A percentile compares a stretch with the other conserved stretches of the same genome.
Evolutionary conservation across 1,140 invertebrate species (phyloP).

Genomic region (Leucophenga varia): DNA sequence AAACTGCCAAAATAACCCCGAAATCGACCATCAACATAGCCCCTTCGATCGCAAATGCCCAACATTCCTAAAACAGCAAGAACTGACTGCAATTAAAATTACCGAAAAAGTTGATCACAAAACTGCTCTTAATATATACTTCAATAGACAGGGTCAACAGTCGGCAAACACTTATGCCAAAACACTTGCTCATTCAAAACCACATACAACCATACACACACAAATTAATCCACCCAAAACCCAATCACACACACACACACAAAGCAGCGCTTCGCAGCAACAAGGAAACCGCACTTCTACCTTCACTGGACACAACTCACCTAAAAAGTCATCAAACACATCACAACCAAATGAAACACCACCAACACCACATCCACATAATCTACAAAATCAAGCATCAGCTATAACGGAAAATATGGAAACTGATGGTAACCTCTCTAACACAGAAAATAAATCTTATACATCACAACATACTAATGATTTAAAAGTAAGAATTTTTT

Average conservation of each 20-base stretch:
- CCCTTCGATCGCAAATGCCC: constrained; percentile 6
- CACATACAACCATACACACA: neutral
- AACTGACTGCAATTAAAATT: constrained; percentile 7
- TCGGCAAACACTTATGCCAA: constrained; percentile 2
- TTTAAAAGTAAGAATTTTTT: too few species aligned
- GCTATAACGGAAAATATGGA: too few species aligned
- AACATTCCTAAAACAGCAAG: neutral
- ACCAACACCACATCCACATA: too few species aligned
- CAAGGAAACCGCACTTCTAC: too few species aligned
- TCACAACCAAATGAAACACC: too few species aligned
- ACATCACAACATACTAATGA: too few species aligned
- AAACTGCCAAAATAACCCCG: constrained; percentile 7
- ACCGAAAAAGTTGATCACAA: constrained; percentile 9
- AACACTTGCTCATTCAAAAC: constrained; percentile 1
- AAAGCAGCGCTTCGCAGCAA: neutral
- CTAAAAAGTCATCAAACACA: too few species aligned
- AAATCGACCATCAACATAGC: constrained; percentile 1
- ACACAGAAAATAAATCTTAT: too few species aligned
- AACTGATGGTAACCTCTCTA: too few species aligned
- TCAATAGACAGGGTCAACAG: constrained; percentile 4
- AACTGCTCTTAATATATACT: constrained; percentile 2
- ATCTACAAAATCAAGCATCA: too few species aligned
- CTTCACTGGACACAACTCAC: too few species aligned
- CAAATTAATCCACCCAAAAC: constrained; percentile 4
- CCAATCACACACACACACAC: neutral